phyloP scores from a whole-genome alignment of 2,888 invertebrate genomes.

The Drosophila mimetica region DNA sequence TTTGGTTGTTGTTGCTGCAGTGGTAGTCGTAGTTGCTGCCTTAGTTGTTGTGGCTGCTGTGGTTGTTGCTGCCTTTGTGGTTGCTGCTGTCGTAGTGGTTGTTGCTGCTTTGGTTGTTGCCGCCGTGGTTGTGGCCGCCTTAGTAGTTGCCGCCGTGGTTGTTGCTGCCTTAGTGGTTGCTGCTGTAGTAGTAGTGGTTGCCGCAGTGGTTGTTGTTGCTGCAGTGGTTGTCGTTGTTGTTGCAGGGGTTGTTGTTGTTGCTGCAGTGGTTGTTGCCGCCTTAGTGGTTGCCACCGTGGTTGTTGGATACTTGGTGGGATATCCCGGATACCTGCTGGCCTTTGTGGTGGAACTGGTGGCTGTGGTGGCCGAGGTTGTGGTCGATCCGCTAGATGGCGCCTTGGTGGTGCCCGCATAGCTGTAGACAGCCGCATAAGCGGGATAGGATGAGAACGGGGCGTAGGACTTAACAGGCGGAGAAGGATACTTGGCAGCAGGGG shows the following conservation, averaged over 20 bases:
- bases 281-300: neutral
- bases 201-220: neutral
- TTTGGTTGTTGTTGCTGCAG: slow-evolving; percentile 7
- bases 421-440: slow-evolving; percentile 24
- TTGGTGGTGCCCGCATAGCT: slow-evolving; percentile 9
- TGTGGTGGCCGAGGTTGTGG: neutral
- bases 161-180: slow-evolving; percentile 13
- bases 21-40: neutral
- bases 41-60: neutral
- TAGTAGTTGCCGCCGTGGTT: slow-evolving; percentile 13
- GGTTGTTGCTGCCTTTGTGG: neutral
- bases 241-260: neutral
- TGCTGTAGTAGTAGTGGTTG: neutral
- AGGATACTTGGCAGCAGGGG: neutral
- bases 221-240: neutral
- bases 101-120: neutral
- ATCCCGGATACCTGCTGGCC: slow-evolving; percentile 4
- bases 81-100: neutral
- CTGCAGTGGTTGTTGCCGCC: neutral
- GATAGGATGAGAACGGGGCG: neutral
- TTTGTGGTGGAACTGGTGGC: neutral
- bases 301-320: slow-evolving; percentile 5
- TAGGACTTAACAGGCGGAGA: neutral
- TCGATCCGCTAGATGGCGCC: slow-evolving; percentile 10
- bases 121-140: neutral